Percentiles rank a stretch among this genome's conserved stretches.
These are phyloP conservation scores for Columba livia DNA, from an alignment of 2,113 vertebrate genomes.

Conservation along the genomic window DNA sequence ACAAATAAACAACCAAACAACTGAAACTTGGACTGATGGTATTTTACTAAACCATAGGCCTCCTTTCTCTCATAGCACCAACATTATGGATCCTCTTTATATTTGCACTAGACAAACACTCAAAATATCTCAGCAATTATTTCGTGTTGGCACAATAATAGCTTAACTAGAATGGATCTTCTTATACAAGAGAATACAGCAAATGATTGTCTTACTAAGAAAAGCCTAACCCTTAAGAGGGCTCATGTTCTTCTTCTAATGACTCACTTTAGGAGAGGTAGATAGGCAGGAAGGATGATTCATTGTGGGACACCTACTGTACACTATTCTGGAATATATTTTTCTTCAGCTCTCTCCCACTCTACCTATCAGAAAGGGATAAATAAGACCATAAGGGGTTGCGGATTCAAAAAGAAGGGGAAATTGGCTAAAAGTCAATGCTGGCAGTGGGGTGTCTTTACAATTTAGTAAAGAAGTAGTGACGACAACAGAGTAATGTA, in stretches of 20 bases:
- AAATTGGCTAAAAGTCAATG: conserved; percentile 21
- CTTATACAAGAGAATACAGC: conserved; percentile 20
- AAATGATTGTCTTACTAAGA: conserved; percentile 57
- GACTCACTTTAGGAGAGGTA: conserved; percentile 67
- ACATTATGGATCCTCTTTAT: conserved; percentile 15
- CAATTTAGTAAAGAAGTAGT: not conserved
- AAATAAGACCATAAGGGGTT: conserved; percentile 34
- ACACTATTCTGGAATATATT: conserved; percentile 64
- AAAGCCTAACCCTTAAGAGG: conserved; percentile 56
- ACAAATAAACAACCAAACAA: not conserved
- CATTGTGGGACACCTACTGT: conserved; percentile 59
- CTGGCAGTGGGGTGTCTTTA: not conserved
- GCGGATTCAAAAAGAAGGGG: not conserved
- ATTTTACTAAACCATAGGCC: not conserved
- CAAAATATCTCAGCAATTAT: conserved; percentile 54
- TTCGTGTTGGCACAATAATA: conserved; percentile 56
- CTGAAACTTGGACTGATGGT: not conserved
- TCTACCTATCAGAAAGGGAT: conserved; percentile 52
- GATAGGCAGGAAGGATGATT: conserved; percentile 68
- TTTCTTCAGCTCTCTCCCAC: conserved; percentile 63
- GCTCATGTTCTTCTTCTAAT: conserved; percentile 58
- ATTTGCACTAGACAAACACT: conserved; percentile 49
- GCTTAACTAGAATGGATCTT: conserved; percentile 35
- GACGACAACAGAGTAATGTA: not conserved
- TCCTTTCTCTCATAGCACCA: not conserved